A percentile compares a stretch with the other conserved stretches of the same genome.
phyloP scores from a whole-genome alignment of 2,888 invertebrate genomes.

The Nineta flava region DNA sequence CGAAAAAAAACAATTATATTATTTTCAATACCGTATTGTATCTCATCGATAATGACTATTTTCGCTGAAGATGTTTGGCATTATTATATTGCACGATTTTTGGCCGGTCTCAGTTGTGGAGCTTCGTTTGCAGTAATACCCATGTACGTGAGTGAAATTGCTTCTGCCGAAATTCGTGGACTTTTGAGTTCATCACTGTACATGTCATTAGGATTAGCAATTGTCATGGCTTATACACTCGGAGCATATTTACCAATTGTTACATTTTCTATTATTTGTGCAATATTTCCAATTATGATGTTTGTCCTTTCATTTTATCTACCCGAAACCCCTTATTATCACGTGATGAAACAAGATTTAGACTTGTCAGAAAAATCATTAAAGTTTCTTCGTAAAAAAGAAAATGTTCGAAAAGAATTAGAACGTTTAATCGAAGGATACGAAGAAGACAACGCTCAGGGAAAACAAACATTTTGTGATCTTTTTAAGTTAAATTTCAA shows the following conservation, averaged over 20 bases:
- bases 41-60: conserved; percentile 40
- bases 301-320: neutral
- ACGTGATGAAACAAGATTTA: neutral
- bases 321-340: conserved; percentile 1
- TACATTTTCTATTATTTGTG: conserved; percentile 27
- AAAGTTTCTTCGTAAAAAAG: conserved; percentile 14
- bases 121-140: conserved; percentile 20
- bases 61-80: conserved; percentile 33
- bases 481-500: conserved; percentile 20
- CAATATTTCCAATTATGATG: conserved; percentile 13
- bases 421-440: conserved; percentile 10
- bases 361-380: neutral
- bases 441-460: conserved; percentile 23
- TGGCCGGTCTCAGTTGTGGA: conserved; percentile 36
- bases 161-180: conserved; percentile 31
- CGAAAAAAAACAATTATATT: conserved; percentile 38
- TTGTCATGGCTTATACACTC: conserved; percentile 27
- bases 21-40: conserved; percentile 35
- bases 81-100: conserved; percentile 30
- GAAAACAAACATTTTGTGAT: no score
- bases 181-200: conserved; percentile 32
- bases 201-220: conserved; percentile 31
- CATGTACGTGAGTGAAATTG: conserved; percentile 34
- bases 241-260: conserved; percentile 18
- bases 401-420: conserved; percentile 20